These are phyloP conservation scores for Pterois miles DNA, from an alignment of 2,797 vertebrate genomes.

Conservation along the genomic window DNA sequence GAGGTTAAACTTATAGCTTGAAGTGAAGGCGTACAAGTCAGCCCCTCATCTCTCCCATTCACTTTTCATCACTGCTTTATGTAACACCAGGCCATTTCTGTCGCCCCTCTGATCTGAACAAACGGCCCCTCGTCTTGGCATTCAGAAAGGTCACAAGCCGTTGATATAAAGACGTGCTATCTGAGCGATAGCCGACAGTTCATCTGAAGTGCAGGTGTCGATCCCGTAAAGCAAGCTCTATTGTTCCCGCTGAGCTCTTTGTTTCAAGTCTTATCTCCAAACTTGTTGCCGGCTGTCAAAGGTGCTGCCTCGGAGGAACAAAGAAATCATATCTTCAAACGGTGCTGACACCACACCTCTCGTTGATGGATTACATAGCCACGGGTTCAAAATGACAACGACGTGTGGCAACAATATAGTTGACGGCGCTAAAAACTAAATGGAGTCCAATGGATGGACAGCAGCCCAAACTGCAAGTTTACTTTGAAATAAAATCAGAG, in stretches of 20 bases:
- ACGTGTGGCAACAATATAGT: conserved; percentile 7
- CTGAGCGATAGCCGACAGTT: conserved; percentile 33
- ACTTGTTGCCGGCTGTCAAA: conserved; percentile 60
- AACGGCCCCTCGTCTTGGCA: conserved; percentile 40
- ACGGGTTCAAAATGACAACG: conserved; percentile 47
- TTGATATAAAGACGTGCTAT: conserved; percentile 54
- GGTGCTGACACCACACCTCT: conserved; percentile 7
- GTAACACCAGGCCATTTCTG: conserved; percentile 3
- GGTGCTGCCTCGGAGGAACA: conserved; percentile 59
- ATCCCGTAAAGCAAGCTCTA: conserved; percentile 21
- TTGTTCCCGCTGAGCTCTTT: conserved; percentile 36
- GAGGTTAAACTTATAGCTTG: background rate
- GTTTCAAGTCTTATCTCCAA: conserved; percentile 63
- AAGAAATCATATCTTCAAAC: conserved; percentile 61
- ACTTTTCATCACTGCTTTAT: conserved; percentile 19
- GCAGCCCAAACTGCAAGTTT: background rate
- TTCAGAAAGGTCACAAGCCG: conserved; percentile 70
- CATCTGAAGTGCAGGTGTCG: conserved; percentile 50
- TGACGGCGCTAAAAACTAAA: conserved; percentile 19
- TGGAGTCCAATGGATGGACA: background rate
- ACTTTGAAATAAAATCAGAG: background rate
- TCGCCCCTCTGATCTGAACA: conserved; percentile 46
- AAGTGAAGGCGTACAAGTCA: background rate
- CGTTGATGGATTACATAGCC: conserved; percentile 58
- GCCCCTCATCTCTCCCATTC: too few species aligned